These are phyloP conservation scores for Parnassius apollo DNA, from an alignment of 2,888 invertebrate genomes.

Conservation along the genomic window DNA sequence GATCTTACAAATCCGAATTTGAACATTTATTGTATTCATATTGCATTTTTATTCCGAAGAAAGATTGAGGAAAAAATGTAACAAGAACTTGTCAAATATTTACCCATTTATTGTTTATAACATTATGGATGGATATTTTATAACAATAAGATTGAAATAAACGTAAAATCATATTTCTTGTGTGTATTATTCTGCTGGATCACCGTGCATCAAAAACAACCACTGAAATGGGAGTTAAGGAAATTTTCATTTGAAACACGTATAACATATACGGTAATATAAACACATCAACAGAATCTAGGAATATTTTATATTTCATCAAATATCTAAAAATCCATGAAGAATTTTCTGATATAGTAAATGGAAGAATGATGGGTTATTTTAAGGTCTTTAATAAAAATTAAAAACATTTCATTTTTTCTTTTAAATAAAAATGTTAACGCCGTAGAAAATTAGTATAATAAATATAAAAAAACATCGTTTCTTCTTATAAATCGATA, in stretches of 20 bases:
- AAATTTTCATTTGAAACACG: constrained; percentile 33
- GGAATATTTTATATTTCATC: no score
- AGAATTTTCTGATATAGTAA: no score
- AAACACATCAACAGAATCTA: no score
- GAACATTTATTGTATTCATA: constrained; percentile 2
- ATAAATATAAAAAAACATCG: no score
- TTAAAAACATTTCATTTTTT: no score
- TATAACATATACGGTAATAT: no score
- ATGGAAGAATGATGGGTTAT: no score
- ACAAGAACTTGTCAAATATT: constrained; percentile 46
- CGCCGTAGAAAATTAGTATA: no score
- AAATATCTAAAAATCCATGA: no score
- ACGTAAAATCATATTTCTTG: constrained; percentile 37
- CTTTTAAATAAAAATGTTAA: no score
- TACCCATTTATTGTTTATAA: constrained; percentile 51
- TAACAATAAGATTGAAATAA: constrained; percentile 48
- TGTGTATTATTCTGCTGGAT: constrained; percentile 38
- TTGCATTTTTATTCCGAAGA: constrained; percentile 26
- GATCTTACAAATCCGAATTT: constrained; percentile 1
- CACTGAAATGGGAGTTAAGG: constrained; percentile 83
- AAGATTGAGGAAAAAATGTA: constrained; percentile 29
- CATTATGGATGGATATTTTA: constrained; percentile 50
- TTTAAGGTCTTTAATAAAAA: no score
- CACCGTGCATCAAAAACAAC: constrained; percentile 92
- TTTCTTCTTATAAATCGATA: no score